Conservation (phyloP, 2,113 vertebrate species). For the Haemorhous mexicanus region DNA sequence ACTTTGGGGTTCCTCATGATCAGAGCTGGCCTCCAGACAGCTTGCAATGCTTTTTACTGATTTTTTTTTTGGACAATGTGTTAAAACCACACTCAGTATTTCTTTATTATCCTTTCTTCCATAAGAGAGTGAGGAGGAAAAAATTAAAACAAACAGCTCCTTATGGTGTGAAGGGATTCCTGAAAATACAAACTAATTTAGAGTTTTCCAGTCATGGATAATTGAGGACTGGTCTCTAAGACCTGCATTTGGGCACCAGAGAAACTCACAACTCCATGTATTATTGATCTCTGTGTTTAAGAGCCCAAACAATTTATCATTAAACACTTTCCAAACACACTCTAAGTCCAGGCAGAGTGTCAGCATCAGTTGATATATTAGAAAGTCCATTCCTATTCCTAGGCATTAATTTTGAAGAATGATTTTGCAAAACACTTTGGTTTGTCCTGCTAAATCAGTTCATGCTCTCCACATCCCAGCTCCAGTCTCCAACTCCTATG, state of each 20-base stretch:
- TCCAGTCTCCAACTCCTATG: not conserved
- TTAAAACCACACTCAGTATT: not conserved
- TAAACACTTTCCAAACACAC: not conserved
- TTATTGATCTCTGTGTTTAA: not conserved
- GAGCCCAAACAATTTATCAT: not conserved
- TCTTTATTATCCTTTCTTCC: not conserved
- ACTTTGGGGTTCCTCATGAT: not conserved
- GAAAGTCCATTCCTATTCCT: not conserved
- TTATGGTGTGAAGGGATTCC: not conserved
- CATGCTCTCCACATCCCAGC: not conserved
- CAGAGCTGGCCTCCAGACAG: not conserved
- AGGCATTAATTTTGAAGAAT: not conserved
- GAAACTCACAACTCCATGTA: not conserved
- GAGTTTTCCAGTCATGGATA: not conserved
- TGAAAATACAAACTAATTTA: not conserved
- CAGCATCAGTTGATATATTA: not conserved
- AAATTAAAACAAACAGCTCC: not conserved
- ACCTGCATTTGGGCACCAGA: not conserved
- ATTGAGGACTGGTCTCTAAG: not conserved
- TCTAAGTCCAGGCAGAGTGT: not conserved
- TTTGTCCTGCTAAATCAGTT: not conserved
- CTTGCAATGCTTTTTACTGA: not conserved
- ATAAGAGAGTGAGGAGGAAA: rapidly evolving
- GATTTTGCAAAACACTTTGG: not conserved
- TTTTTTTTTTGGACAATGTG: not conserved